A percentile compares a stretch with the other conserved stretches of the same genome.
phyloP scores from a whole-genome alignment of 1,140 invertebrate genomes.

The Adelges cooleyi region DNA sequence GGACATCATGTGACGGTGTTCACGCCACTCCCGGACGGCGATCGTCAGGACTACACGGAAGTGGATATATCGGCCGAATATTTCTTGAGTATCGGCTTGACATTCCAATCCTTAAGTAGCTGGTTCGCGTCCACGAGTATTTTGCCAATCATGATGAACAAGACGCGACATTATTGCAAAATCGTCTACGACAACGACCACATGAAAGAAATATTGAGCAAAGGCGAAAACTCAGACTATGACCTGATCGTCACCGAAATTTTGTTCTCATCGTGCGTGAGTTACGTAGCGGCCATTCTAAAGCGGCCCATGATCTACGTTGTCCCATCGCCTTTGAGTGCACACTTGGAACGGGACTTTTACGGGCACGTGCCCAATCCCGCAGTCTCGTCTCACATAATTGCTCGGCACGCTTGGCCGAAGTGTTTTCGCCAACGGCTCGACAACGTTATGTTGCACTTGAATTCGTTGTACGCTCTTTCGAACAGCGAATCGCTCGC shows the following conservation, averaged over 20 bases:
- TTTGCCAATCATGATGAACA: background rate
- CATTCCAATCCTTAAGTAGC: too few relatives aligned
- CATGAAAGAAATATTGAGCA: background rate
- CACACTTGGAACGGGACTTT: background rate
- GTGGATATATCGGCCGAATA: background rate
- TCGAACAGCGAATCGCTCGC: background rate
- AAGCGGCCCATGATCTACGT: background rate
- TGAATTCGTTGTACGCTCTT: background rate
- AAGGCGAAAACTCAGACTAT: background rate
- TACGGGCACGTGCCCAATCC: background rate
- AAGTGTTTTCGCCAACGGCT: background rate
- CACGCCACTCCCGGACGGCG: conserved; percentile 21
- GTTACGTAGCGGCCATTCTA: background rate
- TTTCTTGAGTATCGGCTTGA: background rate
- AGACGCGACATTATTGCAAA: background rate
- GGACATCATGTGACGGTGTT: conserved; percentile 36
- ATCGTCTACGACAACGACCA: background rate
- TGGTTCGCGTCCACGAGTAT: too few relatives aligned
- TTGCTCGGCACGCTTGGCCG: background rate
- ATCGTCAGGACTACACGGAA: background rate
- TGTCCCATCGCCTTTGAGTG: background rate
- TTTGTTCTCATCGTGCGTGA: background rate
- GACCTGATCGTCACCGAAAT: background rate
- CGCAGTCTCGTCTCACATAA: background rate
- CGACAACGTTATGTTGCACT: background rate